Percentiles rank a stretch among this genome's conserved stretches.
Evolutionary conservation across 2,888 invertebrate genomes (phyloP).

Genomic region (Pheosia gnoma): DNA sequence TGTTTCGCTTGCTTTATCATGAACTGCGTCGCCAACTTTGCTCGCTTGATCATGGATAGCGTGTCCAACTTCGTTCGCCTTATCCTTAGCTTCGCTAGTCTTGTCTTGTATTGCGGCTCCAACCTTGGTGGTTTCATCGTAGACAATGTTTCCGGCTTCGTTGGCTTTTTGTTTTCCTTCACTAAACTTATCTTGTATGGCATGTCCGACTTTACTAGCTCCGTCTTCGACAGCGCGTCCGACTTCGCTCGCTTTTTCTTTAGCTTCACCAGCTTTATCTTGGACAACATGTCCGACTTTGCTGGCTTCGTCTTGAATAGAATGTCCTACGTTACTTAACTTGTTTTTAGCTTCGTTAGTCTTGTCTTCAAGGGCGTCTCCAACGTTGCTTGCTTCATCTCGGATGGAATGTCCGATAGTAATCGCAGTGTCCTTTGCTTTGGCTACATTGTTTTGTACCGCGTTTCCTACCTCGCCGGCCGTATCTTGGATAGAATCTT

Average conservation of each 20-base stretch:
- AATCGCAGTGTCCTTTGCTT: constrained; percentile 37
- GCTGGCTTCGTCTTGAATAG: constrained; percentile 30
- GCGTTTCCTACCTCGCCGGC: constrained; percentile 43
- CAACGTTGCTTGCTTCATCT: constrained; percentile 37
- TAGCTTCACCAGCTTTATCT: constrained; percentile 23
- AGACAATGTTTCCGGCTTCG: constrained; percentile 27
- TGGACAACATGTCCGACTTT: constrained; percentile 33
- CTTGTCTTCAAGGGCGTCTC: constrained; percentile 44
- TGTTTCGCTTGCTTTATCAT: constrained; percentile 25
- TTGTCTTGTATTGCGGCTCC: neutral
- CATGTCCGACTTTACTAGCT: constrained; percentile 28
- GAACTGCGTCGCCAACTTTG: constrained; percentile 33
- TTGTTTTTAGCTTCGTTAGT: constrained; percentile 8
- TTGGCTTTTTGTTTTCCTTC: constrained; percentile 39
- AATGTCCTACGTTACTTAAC: constrained; percentile 15
- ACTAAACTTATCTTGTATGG: constrained; percentile 37
- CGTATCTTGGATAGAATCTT: constrained; percentile 47
- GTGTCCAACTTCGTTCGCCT: constrained; percentile 36
- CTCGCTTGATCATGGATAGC: constrained; percentile 33
- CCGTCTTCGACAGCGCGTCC: constrained; percentile 28
- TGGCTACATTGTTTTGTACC: constrained; percentile 46
- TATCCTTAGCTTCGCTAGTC: constrained; percentile 39
- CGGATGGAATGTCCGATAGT: constrained; percentile 35
- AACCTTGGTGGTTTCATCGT: constrained; percentile 19
- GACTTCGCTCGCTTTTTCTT: constrained; percentile 12